These are phyloP conservation scores for Stegana nigrithorax DNA, from an alignment of 2,888 invertebrate species.

Conservation along the genomic window DNA sequence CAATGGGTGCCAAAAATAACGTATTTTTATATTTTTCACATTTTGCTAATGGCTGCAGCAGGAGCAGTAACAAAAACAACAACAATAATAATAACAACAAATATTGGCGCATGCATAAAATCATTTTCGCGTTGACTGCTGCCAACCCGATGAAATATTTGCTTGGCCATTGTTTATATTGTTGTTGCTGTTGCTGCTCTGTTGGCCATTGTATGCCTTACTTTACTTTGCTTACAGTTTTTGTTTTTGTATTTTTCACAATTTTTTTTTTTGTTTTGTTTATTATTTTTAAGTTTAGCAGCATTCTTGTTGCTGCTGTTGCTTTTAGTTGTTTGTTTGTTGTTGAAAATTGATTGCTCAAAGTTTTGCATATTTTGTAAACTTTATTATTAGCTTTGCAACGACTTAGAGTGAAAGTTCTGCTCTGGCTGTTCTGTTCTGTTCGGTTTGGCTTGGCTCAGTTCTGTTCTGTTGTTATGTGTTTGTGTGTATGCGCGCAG, in stretches of 20 bases:
- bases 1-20: background rate
- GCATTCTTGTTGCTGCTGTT: slow-evolving; percentile 2
- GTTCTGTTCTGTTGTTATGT: background rate
- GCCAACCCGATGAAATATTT: background rate
- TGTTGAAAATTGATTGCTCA: slow-evolving; percentile 50
- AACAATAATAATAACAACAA: too few species aligned
- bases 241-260: background rate
- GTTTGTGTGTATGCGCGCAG: too few species aligned
- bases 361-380: slow-evolving; percentile 62
- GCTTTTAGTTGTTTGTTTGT: slow-evolving; percentile 32
- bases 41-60: background rate
- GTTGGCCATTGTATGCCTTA: background rate
- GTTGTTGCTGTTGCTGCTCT: background rate
- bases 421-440: too few species aligned
- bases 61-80: background rate
- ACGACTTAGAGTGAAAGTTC: slow-evolving; percentile 7
- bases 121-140: background rate
- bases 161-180: background rate
- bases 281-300: slow-evolving; percentile 13
- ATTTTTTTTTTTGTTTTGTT: slow-evolving; percentile 6
- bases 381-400: slow-evolving; percentile 61
- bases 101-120: too few species aligned
- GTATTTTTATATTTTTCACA: background rate
- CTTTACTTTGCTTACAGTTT: background rate
- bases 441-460: background rate